A percentile compares a stretch with the other conserved stretches of the same genome.
These are phyloP conservation scores for Myiothlypis coronata DNA, from an alignment of 2,797 vertebrate species.

Conservation along the genomic window DNA sequence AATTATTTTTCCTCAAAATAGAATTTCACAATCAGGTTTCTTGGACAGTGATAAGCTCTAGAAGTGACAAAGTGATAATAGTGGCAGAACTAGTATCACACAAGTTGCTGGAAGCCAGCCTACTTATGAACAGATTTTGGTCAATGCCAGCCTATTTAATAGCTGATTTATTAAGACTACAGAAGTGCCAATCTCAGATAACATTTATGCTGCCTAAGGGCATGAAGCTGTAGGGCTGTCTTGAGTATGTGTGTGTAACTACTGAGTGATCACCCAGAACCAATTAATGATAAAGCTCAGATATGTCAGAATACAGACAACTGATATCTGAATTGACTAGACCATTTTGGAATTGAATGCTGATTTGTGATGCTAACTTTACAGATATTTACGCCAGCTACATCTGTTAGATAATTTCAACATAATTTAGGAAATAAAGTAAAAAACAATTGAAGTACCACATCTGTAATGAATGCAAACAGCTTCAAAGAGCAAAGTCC, in stretches of 20 bases:
- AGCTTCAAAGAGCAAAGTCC: neutral
- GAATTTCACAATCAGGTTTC: neutral
- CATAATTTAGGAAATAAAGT: neutral
- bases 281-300: neutral
- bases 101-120: rapidly evolving
- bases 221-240: neutral
- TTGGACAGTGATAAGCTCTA: neutral
- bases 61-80: neutral
- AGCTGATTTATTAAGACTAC: neutral
- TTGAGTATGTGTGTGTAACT: neutral
- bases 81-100: neutral
- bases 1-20: neutral
- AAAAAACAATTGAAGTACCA: neutral
- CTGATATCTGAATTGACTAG: neutral
- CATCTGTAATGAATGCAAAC: neutral
- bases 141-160: neutral
- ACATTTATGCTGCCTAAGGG: neutral
- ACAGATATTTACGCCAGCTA: neutral
- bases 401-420: neutral
- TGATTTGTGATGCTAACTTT: neutral
- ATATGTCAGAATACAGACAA: neutral
- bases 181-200: neutral
- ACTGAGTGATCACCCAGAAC: neutral
- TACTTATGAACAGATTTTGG: neutral
- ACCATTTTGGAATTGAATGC: neutral